Base-by-base conservation (phyloP, 2,113 vertebrate genomes). In the Barnardius zonarius region DNA sequence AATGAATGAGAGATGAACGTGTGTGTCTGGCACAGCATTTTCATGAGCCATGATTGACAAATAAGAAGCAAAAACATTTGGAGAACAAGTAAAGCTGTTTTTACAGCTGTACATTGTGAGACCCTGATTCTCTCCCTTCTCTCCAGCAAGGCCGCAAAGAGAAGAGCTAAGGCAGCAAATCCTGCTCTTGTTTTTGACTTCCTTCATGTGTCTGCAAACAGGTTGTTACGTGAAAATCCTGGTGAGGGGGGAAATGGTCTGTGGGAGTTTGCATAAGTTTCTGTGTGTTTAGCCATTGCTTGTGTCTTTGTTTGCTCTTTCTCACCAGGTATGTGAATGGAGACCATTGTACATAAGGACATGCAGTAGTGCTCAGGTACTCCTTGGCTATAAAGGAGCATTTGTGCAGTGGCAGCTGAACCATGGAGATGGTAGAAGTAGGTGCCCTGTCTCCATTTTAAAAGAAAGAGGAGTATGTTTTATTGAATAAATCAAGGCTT, bases 401-500 rank as follows among this genome's bases (percentile, higher is more conserved):
- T 41, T 75, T 88, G 80, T 87, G 54, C 41, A 89, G 52, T 35
- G 44, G 41, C 69, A 95, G 69, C 74, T 86, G 73, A 88, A 54
- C 55, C 41, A 22, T 6, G 11, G 54, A 82, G 35, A 84, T 72
- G 41, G 77, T 4, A 79, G 80, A 93, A 91, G 28, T 25, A 86
- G 69, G 69, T 87, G 70, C 52, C 35, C 69, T 79, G 39, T 44
- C 88, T 79, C 55, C 39, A 37, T 51, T 64, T 52, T 62, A 69
- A 37, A 88, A 75, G 18, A 25, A 83, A 85, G 83, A 81, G 16
- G 33, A 77, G 13, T 62, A 31, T 52, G n/a, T 75, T 85, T 62
- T 72, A 75, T 57, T 61, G 69, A 90, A 74, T 41, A 94, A 86
- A 92, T 79, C 86, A 90, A 93, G 86, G 68, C 63, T 92, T 90